Evolutionary conservation across 2,797 vertebrate species (phyloP).

Genomic region (Dermochelys coriacea): DNA sequence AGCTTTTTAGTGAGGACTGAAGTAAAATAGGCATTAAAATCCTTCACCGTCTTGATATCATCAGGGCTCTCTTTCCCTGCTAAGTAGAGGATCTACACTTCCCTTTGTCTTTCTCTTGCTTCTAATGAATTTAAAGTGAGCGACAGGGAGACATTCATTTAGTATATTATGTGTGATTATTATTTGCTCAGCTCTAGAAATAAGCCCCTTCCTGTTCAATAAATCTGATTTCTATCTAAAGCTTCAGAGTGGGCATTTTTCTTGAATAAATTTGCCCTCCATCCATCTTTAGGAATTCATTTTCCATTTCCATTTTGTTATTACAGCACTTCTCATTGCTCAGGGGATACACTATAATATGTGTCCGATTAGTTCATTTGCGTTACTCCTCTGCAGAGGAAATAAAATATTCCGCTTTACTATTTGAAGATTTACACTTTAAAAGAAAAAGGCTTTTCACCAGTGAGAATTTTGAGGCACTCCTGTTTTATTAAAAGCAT

Average conservation of each 20-base stretch:
- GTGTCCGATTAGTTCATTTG: background rate
- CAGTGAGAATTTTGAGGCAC: background rate
- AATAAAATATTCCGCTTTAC: background rate
- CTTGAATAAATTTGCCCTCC: background rate
- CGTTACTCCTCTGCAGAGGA: background rate
- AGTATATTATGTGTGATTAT: background rate
- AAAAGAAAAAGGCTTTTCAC: fast-evolving
- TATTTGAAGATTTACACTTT: background rate
- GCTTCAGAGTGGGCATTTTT: background rate
- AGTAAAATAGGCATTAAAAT: background rate
- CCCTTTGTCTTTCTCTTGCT: background rate
- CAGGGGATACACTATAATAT: background rate
- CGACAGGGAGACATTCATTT: fast-evolving
- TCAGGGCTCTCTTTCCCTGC: background rate
- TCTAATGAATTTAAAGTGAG: background rate
- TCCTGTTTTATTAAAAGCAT: background rate
- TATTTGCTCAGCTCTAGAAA: background rate
- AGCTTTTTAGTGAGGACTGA: background rate
- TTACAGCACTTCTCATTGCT: fast-evolving
- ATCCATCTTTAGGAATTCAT: background rate
- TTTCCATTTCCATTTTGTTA: background rate
- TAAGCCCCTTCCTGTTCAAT: background rate
- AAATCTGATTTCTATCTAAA: background rate
- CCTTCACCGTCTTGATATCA: background rate
- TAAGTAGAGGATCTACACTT: background rate